A percentile compares a stretch with the other conserved stretches of the same genome.
Conservation (phyloP, 2,888 invertebrate genomes). For the Monochamus alternatus region DNA sequence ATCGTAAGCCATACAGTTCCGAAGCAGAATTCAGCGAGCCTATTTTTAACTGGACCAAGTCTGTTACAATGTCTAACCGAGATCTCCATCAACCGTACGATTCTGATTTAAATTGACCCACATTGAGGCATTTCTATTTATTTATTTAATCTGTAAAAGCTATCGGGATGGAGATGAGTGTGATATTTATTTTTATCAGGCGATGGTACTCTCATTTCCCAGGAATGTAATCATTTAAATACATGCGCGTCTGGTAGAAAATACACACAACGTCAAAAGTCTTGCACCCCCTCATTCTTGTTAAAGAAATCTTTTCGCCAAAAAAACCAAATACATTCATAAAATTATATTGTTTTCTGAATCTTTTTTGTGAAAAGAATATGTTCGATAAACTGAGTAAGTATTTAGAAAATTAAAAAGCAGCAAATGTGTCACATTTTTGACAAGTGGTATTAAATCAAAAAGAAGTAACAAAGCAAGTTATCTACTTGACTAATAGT, state of each 20-base stretch:
- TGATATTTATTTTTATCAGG: slow-evolving; percentile 12
- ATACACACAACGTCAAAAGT: too few species aligned
- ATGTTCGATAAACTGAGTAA: too few species aligned
- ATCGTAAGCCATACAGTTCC: slow-evolving; percentile 42
- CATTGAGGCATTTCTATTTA: slow-evolving; percentile 8
- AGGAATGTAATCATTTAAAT: background rate
- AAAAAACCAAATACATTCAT: too few species aligned
- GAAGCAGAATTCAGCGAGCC: slow-evolving; percentile 40
- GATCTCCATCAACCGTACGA: slow-evolving; percentile 33
- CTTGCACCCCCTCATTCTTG: too few species aligned
- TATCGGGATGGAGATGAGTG: slow-evolving; percentile 14
- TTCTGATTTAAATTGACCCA: slow-evolving; percentile 43
- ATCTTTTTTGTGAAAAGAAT: too few species aligned
- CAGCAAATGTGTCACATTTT: too few species aligned
- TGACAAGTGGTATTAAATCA: too few species aligned
- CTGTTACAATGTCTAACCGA: slow-evolving; percentile 46
- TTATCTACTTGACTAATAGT: too few species aligned
- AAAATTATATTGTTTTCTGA: too few species aligned
- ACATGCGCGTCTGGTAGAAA: background rate
- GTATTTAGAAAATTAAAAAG: too few species aligned
- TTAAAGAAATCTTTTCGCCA: too few species aligned
- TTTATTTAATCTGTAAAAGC: background rate
- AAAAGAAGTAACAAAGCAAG: too few species aligned
- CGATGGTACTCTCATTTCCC: background rate
- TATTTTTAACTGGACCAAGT: slow-evolving; percentile 46